Evolutionary conservation across 2,888 invertebrate genomes (phyloP).

Genomic region (Eupithecia insigniata): DNA sequence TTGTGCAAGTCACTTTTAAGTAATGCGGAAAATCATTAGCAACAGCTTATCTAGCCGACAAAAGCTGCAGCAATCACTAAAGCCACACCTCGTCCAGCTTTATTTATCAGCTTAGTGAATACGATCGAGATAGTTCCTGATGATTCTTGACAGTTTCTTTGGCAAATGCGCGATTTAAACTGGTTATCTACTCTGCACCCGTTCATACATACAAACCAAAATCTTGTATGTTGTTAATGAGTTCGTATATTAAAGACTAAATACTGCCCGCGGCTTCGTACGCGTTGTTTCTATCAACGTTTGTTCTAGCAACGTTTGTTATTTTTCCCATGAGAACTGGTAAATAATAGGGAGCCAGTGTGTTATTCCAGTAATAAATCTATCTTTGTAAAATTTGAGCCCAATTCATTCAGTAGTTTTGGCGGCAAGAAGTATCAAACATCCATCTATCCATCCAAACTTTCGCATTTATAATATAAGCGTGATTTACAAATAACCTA

Average conservation of each 20-base stretch:
- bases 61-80: conserved; percentile 82
- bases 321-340: too few species aligned
- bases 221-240: neutral
- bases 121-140: conserved; percentile 57
- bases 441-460: too few species aligned
- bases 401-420: too few species aligned
- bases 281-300: too few species aligned
- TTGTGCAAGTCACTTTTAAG: conserved; percentile 38
- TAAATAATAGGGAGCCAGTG: too few species aligned
- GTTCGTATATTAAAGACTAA: neutral
- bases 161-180: neutral
- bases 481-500: conserved; percentile 8
- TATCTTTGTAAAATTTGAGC: too few species aligned
- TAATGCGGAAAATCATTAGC: conserved; percentile 44
- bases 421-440: too few species aligned
- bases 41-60: conserved; percentile 50
- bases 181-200: neutral
- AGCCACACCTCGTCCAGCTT: conserved; percentile 67
- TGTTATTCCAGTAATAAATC: too few species aligned
- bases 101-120: conserved; percentile 73
- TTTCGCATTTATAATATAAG: too few species aligned
- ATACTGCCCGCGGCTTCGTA: too few species aligned
- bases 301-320: too few species aligned
- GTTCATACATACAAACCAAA: neutral
- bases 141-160: conserved; percentile 31